phyloP scores from a whole-genome alignment of 2,888 invertebrate genomes.

The Trissoscelio sp. region DNA sequence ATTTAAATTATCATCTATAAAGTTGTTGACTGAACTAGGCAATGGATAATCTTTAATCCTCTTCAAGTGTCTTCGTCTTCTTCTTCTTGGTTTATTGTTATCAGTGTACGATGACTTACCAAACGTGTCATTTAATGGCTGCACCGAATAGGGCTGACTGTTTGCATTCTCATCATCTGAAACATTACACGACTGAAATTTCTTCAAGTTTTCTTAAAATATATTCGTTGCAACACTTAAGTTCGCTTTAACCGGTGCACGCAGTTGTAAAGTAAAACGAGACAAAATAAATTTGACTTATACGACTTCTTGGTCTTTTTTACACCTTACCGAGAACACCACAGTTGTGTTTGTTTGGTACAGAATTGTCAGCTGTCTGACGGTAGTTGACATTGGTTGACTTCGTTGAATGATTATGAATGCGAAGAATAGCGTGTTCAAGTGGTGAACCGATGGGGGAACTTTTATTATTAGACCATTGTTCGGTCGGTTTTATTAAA shows the following conservation, averaged over 20 bases:
- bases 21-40: not conserved
- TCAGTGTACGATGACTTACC: conserved; percentile 10
- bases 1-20: conserved; percentile 21
- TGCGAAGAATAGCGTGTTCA: conserved; percentile 79
- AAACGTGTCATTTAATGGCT: conserved; percentile 14
- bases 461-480: conserved; percentile 79
- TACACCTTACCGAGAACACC: conserved; percentile 78
- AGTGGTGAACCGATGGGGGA: conserved; percentile 76
- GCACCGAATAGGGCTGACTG: not conserved
- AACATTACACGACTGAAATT: not conserved
- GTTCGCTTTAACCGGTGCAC: not conserved
- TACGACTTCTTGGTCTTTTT: conserved; percentile 13
- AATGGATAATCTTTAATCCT: conserved; percentile 27
- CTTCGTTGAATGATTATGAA: conserved; percentile 62
- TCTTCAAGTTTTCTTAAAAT: not conserved
- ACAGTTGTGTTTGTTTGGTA: conserved; percentile 72
- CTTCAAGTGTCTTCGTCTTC: conserved; percentile 40
- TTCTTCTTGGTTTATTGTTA: conserved; percentile 23
- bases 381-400: conserved; percentile 69
- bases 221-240: not conserved
- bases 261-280: conserved; percentile 14
- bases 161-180: conserved; percentile 22
- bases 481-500: conserved; percentile 88
- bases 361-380: conserved; percentile 60
- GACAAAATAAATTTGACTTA: conserved; percentile 11